Evolutionary conservation across 2,113 vertebrate genomes (phyloP).

Genomic region (Pagrus major): DNA sequence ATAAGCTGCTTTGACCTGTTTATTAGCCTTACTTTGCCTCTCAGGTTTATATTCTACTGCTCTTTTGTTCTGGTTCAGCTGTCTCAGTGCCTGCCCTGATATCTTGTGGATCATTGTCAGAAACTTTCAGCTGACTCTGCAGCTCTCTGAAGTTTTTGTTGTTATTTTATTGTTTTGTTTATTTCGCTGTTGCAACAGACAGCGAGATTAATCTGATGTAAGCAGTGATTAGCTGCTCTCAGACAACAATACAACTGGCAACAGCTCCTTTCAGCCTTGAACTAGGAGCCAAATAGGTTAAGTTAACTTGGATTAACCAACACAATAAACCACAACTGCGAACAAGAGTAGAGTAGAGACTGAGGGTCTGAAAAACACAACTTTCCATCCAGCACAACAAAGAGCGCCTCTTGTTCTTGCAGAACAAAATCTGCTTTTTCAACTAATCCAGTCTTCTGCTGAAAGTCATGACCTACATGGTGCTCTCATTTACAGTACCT

Average conservation of each 20-base stretch:
- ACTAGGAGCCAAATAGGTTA: constrained; percentile 32
- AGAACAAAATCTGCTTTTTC: constrained; percentile 10
- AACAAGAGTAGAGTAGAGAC: not conserved
- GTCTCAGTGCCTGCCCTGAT: not conserved
- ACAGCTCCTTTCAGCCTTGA: constrained; percentile 6
- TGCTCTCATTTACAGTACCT: constrained; percentile 39
- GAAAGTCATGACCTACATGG: constrained; percentile 55
- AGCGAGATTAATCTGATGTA: constrained; percentile 11
- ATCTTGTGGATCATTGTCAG: not conserved
- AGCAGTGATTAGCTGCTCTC: constrained; percentile 38
- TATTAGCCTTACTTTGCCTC: not conserved
- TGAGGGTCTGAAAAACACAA: not conserved
- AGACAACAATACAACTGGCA: constrained; percentile 48
- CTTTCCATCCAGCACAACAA: not conserved
- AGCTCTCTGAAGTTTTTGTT: not conserved
- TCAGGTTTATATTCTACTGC: not conserved
- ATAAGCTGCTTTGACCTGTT: not conserved
- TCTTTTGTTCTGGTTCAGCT: not conserved
- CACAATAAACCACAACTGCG: not conserved
- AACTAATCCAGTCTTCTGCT: not conserved
- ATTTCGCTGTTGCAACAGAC: not conserved
- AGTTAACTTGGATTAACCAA: constrained; percentile 5
- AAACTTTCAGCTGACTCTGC: not conserved
- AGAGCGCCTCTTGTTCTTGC: not conserved
- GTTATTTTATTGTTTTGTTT: not conserved